phyloP scores from a whole-genome alignment of 1,140 invertebrate genomes.

The Euschistus heros region DNA sequence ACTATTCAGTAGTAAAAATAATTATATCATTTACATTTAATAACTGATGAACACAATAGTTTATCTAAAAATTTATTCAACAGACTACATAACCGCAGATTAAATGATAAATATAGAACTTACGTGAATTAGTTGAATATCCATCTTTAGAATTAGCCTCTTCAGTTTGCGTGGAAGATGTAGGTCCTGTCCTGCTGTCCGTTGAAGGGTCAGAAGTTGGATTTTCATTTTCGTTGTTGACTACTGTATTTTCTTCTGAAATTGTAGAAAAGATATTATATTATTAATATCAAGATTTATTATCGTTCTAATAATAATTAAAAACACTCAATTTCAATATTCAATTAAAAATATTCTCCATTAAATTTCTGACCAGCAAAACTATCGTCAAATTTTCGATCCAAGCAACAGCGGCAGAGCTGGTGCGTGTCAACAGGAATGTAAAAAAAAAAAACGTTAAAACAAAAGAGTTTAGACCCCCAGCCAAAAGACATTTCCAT shows the following conservation, averaged over 20 bases:
- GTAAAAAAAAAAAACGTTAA: no score
- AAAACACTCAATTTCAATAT: background rate
- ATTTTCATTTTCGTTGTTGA: background rate
- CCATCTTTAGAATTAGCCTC: background rate
- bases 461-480: no score
- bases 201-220: background rate
- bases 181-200: background rate
- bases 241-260: background rate
- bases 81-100: no score
- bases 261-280: background rate
- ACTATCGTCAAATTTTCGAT: no score
- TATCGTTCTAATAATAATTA: background rate
- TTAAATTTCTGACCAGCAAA: background rate
- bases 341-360: background rate
- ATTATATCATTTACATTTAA: no score
- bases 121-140: slow-evolving; percentile 4
- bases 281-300: no score
- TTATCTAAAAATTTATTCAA: no score
- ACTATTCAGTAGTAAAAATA: no score
- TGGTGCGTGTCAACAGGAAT: no score
- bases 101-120: background rate
- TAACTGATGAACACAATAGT: no score
- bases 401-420: no score
- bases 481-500: no score
- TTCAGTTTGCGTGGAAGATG: background rate